Base-by-base conservation (phyloP, 2,113 vertebrate genomes). In the Microtus pennsylvanicus region DNA sequence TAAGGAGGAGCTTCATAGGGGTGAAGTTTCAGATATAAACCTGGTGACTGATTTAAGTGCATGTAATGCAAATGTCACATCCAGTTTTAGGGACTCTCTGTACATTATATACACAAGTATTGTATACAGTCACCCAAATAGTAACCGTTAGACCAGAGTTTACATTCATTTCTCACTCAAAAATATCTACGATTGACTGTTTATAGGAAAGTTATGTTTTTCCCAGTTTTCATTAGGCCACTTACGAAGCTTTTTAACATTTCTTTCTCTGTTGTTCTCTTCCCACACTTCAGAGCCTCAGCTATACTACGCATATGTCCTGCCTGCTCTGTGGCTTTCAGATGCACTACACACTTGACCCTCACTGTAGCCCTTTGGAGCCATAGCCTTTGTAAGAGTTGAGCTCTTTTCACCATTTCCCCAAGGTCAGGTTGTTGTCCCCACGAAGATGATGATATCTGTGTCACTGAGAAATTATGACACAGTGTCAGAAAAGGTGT, bases 91-190 rank as follows among this genome's bases (percentile, higher is more conserved):
- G 77, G 28, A 78, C 74, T 52, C 50, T 45, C 10, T 76, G 14
- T 50, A 30, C 28, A 30, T 81, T 38, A 3, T 86, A 50, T 55
- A 38, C 4, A 61, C 75, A 95, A 74, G 10, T 67, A 81, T 52
- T 93, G 1, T 70, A 74, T 1, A 1, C 45, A 75, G 74, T 72
- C 35, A 42, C 50, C 7, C 24, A 88, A 30, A 80, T 94, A 52
- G 52, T 52, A 55, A 58, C 28, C 30, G 26, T 42, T 75, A 96
- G 28, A 69, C 30, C 17, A 92, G 69, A 90, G 26, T 65, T 76
- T 90, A 47, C 83, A 85, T 85, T 75, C 30, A 85, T 94, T 94
- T 42, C 28, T 92, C 72, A 42, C 35, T 11, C 12, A 80, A 94
- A 90, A 94, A 88, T 52, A 80, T 63, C 11, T 61, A 33, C 58